Evolutionary conservation across 2,888 invertebrate species (phyloP).

Genomic region (Orthonevra nobilis): DNA sequence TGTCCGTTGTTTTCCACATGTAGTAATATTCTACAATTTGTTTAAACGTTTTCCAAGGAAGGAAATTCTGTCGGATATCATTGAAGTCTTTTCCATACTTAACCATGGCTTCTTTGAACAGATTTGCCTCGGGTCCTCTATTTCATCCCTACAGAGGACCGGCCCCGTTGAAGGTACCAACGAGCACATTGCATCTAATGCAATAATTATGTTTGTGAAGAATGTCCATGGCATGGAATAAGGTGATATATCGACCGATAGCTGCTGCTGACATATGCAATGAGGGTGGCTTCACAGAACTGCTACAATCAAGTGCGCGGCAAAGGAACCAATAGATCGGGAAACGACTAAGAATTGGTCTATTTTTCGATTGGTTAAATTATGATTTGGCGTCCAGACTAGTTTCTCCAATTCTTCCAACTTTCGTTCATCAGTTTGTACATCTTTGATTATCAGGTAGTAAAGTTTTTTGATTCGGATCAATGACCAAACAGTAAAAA

Average conservation of each 20-base stretch:
- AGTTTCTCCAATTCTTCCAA: conserved; percentile 92
- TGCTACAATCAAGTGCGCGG: conserved; percentile 99
- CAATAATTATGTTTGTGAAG: conserved; percentile 96
- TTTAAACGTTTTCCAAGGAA: conserved; percentile 98
- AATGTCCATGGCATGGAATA: conserved; percentile 99
- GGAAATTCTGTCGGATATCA: conserved; percentile 98
- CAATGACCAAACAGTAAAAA: conserved; percentile 99
- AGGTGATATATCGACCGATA: conserved; percentile 98
- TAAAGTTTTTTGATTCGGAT: conserved; percentile 98
- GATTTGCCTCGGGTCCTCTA: conserved; percentile 99
- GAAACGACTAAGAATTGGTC: conserved; percentile 98
- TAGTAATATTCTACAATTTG: conserved; percentile 99
- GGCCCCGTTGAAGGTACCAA: conserved; percentile 97
- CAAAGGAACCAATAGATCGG: conserved; percentile 98
- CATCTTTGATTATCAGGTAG: conserved; percentile 97
- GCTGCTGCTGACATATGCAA: conserved; percentile 99
- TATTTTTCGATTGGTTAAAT: conserved; percentile 95
- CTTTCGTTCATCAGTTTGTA: conserved; percentile 83
- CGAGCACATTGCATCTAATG: conserved; percentile 92
- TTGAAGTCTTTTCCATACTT: conserved; percentile 99
- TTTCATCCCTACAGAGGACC: conserved; percentile 97
- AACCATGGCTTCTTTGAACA: conserved; percentile 99
- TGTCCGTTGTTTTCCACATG: conserved; percentile 99
- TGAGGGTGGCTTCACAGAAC: conserved; percentile 98
- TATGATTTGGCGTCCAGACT: conserved; percentile 96